Evolutionary conservation across 2,797 vertebrate genomes (phyloP), one percentile per base, ranked within the genome.

Genomic region (Glossophaga mutica): DNA sequence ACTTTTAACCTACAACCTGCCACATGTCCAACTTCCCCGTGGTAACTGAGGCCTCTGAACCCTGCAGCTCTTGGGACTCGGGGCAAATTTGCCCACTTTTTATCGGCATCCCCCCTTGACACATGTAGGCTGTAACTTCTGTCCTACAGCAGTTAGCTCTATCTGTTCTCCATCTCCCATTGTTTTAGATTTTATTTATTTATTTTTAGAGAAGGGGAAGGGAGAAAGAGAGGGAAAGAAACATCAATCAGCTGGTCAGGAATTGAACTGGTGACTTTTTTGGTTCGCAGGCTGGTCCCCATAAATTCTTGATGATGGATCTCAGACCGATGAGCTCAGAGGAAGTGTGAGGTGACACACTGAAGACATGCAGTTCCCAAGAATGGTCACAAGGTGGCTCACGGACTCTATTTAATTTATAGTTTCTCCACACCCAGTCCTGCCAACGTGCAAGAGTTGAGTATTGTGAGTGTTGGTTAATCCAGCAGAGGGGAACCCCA

Each of bases 381-480:
- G 16, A 90, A 65, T 44, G 74, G 85, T 6, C 97, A 84, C 95
- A 78, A 68, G 96, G 78, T 48, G 96, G 97, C 94, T 24, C 42
- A 78, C 26, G 6, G 11, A 67, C 90, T 26, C 93, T 44, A 14
- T 70, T 93, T 94, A 90, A 81, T 91, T 82, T 82, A 19, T 1
- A 48, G 18, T 67, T 78, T 67, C 71, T 90, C 39, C 37, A 2
- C 0, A 32, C 42, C 39, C 6, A 42, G 7, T 22, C 12, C 14
- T 21, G 68, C n/a, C 65, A 55, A 29, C 11, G 3, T 6, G 10
- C 26, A 14, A 34, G n/a, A 83, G 50, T 29, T 32, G 32, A 48
- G 11, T 42, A 1, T 67, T 76, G 4, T 68, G 83, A 62, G 24
- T 85, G 42, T 12, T 37, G 39, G 48, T 50, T 86, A 87, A 74